Base-by-base conservation (phyloP, 2,888 invertebrate species). In the Zaprionus lineosus region DNA sequence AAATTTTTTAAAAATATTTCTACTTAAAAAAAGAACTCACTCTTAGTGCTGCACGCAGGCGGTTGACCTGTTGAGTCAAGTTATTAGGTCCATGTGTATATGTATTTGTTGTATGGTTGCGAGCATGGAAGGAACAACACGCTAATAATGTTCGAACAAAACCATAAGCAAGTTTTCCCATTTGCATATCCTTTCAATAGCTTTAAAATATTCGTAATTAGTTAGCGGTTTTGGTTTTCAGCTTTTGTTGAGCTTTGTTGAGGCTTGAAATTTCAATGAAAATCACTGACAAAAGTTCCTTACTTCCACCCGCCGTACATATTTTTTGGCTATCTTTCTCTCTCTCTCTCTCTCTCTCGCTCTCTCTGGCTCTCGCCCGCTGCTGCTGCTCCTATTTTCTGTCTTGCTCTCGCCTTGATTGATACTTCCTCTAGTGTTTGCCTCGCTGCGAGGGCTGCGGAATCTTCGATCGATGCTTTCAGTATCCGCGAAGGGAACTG, bases 401-500 rank as follows among this genome's bases (percentile, higher is more conserved):
- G 37, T 60, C 26, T 50, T 19, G 41, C 26, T 37, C 9, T 34
- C 21, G 16, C n/a, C 18, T 31, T 24, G 34, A n/a, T 46, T 14
- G 8, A n/a, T 6, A 15, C 9, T 9, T 43, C 26, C 34, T 47
- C 40, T 82, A 89, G 90, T 90, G 91, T 87, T 88, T 91, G 90
- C 91, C 91, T 88, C 91, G 92, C 91, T 93, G 93, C 91, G 94
- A 95, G 91, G 95, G 95, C 90, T 96, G 95, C 94, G 95, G 96
- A 91, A 92, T 95, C 82, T 94, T 96, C 93, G 95, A 95, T 91
- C 94, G 94, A 91, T 96, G 96, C 93, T 96, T 96, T 93, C 94
- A 94, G 92, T 95, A 94, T 91, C 94, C 95, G 79, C 92, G 95
- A 86, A 93, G 94, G 89, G 91, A 92, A 79, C 75, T 89, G 84